phyloP scores from a whole-genome alignment of 2,888 invertebrate genomes.

The Microdon myrmicae region DNA sequence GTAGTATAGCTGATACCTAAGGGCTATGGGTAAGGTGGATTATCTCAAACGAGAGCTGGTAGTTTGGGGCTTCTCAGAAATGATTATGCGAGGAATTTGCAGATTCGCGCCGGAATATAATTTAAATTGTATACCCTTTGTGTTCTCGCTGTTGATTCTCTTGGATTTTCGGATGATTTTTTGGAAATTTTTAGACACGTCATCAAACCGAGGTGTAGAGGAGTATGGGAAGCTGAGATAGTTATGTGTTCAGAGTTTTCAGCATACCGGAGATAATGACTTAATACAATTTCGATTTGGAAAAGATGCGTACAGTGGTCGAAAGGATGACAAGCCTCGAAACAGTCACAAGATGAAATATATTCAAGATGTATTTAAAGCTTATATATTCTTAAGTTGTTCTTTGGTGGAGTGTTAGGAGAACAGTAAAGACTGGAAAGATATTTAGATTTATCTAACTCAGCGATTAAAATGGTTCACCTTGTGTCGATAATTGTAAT shows the following conservation, averaged over 20 bases:
- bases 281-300: slow-evolving; percentile 38
- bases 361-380: too few species aligned
- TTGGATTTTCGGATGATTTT: slow-evolving; percentile 35
- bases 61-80: slow-evolving; percentile 60
- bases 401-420: too few species aligned
- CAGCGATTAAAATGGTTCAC: too few species aligned
- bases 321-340: too few species aligned
- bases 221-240: slow-evolving; percentile 20
- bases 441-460: too few species aligned
- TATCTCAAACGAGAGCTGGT: slow-evolving; percentile 27
- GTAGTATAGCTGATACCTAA: slow-evolving; percentile 27
- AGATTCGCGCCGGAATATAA: slow-evolving; percentile 54
- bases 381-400: too few species aligned
- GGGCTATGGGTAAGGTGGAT: slow-evolving; percentile 36
- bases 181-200: slow-evolving; percentile 29
- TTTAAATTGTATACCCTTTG: slow-evolving; percentile 49
- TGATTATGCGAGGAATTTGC: slow-evolving; percentile 59
- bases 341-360: too few species aligned
- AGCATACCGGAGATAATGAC: slow-evolving; percentile 39
- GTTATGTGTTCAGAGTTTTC: slow-evolving; percentile 7
- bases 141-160: slow-evolving; percentile 33
- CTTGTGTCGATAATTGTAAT: too few species aligned
- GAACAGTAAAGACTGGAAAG: too few species aligned
- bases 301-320: too few species aligned
- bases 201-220: too few species aligned